A percentile compares a stretch with the other conserved stretches of the same genome.
phyloP scores from a whole-genome alignment of 2,113 vertebrate genomes.

The Setophaga petechia region DNA sequence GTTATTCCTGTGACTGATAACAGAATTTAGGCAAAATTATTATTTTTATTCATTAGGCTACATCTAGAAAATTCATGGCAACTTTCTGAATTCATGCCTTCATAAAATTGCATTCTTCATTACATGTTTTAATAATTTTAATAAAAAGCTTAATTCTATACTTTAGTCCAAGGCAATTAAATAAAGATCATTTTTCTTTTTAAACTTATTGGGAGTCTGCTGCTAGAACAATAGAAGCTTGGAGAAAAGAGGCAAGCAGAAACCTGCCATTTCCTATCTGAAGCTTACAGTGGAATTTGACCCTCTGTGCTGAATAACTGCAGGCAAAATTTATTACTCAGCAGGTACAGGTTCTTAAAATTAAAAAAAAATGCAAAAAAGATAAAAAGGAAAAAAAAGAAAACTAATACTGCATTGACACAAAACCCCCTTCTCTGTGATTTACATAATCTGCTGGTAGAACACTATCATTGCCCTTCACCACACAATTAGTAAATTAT shows the following conservation, averaged over 20 bases:
- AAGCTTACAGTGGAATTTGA: background rate
- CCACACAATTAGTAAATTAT: background rate
- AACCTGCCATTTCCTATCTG: background rate
- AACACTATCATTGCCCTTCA: background rate
- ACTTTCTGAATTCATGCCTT: background rate
- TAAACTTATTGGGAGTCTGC: background rate
- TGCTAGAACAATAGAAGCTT: background rate
- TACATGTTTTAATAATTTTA: background rate
- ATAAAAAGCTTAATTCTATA: background rate
- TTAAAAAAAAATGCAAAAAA: background rate
- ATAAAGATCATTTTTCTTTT: background rate
- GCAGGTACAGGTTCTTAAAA: background rate
- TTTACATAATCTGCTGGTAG: background rate
- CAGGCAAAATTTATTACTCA: background rate
- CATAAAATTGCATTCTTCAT: background rate
- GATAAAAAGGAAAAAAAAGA: fast-evolving
- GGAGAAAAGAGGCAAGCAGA: background rate
- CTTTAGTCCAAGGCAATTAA: background rate
- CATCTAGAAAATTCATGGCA: background rate
- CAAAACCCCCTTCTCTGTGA: background rate
- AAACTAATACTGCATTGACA: background rate
- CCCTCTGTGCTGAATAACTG: background rate
- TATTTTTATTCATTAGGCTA: background rate
- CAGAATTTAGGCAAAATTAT: background rate
- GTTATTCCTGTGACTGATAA: background rate